These are phyloP conservation scores for Pterobdella sp. DNA, from an alignment of 2,888 invertebrate species.

Conservation along the genomic window DNA sequence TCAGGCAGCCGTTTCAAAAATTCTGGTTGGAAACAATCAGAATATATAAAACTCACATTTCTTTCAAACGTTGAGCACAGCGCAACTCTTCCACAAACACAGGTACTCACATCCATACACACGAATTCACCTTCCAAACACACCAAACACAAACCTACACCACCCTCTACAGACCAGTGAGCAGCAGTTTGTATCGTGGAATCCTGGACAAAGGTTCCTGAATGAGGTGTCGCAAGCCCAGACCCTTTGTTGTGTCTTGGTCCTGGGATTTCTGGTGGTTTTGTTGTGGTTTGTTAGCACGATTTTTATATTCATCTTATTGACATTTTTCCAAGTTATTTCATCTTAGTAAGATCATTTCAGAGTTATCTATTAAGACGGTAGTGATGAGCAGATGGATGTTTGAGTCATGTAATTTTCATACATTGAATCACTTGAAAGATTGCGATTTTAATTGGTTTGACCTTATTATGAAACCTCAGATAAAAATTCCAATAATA, in stretches of 20 bases:
- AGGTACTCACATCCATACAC: neutral
- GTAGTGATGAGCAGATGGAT: neutral
- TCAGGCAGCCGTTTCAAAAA: conserved; percentile 35
- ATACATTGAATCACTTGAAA: no score
- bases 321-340: no score
- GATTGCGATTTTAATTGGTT: no score
- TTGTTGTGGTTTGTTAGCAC: neutral
- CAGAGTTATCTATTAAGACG: no score
- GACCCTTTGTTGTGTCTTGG: conserved; percentile 27
- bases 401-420: no score
- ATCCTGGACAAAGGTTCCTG: conserved; percentile 38
- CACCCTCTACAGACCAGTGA: conserved; percentile 32
- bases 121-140: neutral
- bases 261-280: conserved; percentile 25
- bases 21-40: conserved; percentile 28
- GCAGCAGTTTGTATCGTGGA: conserved; percentile 37
- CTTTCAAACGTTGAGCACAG: neutral
- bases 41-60: neutral
- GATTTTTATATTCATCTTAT: no score
- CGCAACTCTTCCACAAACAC: neutral
- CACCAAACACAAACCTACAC: neutral
- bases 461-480: no score
- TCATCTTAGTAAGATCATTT: no score
- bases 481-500: no score
- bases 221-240: conserved; percentile 36